Conservation (phyloP, 1,140 invertebrate genomes). For the Tetraneura akinire region DNA sequence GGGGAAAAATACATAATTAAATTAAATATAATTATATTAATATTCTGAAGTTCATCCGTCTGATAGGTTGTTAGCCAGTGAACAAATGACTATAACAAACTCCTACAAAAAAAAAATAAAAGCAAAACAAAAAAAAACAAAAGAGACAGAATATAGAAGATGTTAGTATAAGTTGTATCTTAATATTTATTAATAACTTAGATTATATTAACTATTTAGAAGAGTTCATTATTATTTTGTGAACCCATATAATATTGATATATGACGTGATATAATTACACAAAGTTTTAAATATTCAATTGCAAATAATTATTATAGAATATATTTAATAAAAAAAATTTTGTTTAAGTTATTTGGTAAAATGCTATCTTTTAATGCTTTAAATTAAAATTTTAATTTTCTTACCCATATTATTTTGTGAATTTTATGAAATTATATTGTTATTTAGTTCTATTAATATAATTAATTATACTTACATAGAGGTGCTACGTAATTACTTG, state of each 20-base stretch:
- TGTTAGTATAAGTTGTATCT: slow-evolving; percentile 29
- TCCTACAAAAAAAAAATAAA: slow-evolving; percentile 50
- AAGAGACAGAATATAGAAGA: slow-evolving; percentile 51
- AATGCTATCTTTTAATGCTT: neutral
- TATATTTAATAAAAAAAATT: too few relatives aligned
- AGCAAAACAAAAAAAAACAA: slow-evolving; percentile 33
- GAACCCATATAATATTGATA: too few relatives aligned
- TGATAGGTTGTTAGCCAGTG: slow-evolving; percentile 48
- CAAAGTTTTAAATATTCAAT: too few relatives aligned
- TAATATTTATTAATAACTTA: slow-evolving; percentile 22
- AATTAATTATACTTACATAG: slow-evolving; percentile 67
- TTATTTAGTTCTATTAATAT: neutral
- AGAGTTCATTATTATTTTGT: slow-evolving; percentile 43
- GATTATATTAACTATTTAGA: slow-evolving; percentile 26
- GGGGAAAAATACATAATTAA: neutral
- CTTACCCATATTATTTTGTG: neutral
- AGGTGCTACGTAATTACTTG: slow-evolving; percentile 85
- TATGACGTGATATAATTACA: neutral
- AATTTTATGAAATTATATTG: neutral
- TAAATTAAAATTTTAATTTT: neutral
- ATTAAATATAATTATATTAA: slow-evolving; percentile 16
- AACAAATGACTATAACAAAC: slow-evolving; percentile 49
- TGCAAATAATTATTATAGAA: too few relatives aligned
- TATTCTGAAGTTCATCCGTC: slow-evolving; percentile 41
- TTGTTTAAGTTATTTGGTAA: too few relatives aligned